Base-by-base conservation (phyloP, 92 coral and sea anemone genomes). In the Paramuricea clavata region DNA sequence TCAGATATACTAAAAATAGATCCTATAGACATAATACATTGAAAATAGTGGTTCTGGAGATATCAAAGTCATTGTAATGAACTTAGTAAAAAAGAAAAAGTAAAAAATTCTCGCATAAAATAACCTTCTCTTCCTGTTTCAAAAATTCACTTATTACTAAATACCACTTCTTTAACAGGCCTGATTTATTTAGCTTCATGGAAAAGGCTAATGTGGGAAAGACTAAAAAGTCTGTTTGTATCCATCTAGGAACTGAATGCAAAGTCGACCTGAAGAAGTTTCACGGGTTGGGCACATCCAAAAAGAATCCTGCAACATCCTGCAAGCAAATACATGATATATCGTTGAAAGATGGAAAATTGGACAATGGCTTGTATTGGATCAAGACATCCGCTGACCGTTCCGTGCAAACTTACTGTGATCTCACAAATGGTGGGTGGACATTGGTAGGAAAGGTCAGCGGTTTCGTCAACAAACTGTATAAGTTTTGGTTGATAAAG, bases 391-490 rank as follows among this genome's bases (percentile, higher is more conserved):
- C 82, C 69, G 82, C 82, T 76, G 68, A 52, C 67, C 82, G 64
- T 13, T 76, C 82, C 6, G 82, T 9, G 13, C 82, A 61, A 85
- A 94, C 98, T 7, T 90, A 81, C 86, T 94, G 98, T 57, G 98
- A 94, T 33, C 89, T 94, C 87, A 78, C 60, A 11, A 93, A 86
- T 59, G 98, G 98, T 31, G 95, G 98, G 52, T 94, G 98, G 98
- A 93, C 95, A n/a, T 92, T 94, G 64, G 93, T 94, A 33, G 98
- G 98, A 16, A 94, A 94, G 87, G 75, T 94, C 22, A 86, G 94
- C 41, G 98, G 98, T 3, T 79, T 87, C 41, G 92, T 88, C 22
- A 92, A 94, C 1, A 87, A 92, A 31, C 87, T 94, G 49, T 90
- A 90, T 83, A 56, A 81, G 64, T 54, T 68, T 22, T 94, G 98